Conservation (phyloP, 2,797 vertebrate genomes). For the Helicolenus hilgendorfi region DNA sequence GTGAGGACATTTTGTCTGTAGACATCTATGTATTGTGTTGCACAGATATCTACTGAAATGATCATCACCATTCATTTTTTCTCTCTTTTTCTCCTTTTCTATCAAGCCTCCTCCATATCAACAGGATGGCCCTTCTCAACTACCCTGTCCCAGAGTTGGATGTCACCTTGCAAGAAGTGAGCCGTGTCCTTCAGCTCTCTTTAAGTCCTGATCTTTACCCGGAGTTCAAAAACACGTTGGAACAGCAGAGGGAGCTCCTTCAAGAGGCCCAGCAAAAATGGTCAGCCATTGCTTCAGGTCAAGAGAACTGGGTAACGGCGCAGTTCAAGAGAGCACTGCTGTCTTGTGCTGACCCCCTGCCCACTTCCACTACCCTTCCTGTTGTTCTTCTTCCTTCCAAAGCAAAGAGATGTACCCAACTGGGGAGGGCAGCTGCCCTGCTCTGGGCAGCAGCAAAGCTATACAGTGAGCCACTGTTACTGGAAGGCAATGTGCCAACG, state of each 20-base stretch:
- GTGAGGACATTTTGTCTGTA: not conserved
- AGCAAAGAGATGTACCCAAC: conserved; percentile 69
- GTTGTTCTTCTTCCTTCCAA: conserved; percentile 83
- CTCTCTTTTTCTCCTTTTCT: not conserved
- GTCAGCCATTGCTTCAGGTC: conserved; percentile 39
- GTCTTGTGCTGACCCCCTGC: conserved; percentile 83
- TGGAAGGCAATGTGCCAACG: conserved; percentile 82
- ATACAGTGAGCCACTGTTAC: conserved; percentile 84
- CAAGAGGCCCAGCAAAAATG: conserved; percentile 77
- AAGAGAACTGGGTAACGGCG: conserved; percentile 90
- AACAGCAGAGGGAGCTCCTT: conserved; percentile 81
- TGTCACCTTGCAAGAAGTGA: conserved; percentile 86
- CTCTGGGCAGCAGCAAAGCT: conserved; percentile 90
- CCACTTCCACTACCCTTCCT: conserved; percentile 87
- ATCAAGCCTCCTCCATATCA: not conserved
- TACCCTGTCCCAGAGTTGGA: conserved; percentile 90
- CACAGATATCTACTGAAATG: not conserved
- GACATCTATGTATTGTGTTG: not conserved
- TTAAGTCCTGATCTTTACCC: conserved; percentile 83
- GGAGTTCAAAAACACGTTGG: conserved; percentile 80
- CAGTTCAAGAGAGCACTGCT: conserved; percentile 89
- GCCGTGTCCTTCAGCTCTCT: conserved; percentile 89
- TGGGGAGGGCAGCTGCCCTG: conserved; percentile 84
- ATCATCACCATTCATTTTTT: not conserved
- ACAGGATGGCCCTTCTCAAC: conserved; percentile 87